Evolutionary conservation across 2,113 vertebrate genomes (phyloP).

Genomic region (Calidris pygmaea): DNA sequence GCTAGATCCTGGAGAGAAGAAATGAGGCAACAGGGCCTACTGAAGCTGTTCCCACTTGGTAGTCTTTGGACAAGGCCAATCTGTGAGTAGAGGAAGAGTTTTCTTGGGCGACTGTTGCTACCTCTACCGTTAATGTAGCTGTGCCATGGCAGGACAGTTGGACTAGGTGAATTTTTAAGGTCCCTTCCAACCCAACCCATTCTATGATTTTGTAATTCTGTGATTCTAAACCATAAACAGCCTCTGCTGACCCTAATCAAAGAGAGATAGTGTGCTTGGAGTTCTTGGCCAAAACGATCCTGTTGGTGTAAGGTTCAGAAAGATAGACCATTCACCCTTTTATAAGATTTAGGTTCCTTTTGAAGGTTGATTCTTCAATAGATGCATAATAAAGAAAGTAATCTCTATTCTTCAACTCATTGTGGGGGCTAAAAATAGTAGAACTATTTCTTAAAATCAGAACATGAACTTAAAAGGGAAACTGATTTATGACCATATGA

Average conservation of each 20-base stretch:
- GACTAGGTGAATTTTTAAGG: neutral
- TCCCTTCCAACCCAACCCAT: neutral
- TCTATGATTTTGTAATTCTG: neutral
- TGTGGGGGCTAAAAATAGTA: neutral
- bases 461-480: neutral
- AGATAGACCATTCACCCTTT: neutral
- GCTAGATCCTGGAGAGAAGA: neutral
- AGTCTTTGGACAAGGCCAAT: neutral
- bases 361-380: neutral
- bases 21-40: neutral
- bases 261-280: neutral
- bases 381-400: neutral
- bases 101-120: neutral
- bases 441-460: neutral
- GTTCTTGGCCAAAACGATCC: neutral
- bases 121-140: neutral
- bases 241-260: neutral
- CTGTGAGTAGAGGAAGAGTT: neutral
- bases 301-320: neutral
- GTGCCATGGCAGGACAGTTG: fast-evolving
- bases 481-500: neutral
- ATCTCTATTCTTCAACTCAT: neutral
- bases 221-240: neutral
- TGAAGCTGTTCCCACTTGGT: neutral
- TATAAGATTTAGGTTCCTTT: neutral